Evolutionary conservation across 2,797 vertebrate species (phyloP).

Genomic region (Phalanger gymnotis): DNA sequence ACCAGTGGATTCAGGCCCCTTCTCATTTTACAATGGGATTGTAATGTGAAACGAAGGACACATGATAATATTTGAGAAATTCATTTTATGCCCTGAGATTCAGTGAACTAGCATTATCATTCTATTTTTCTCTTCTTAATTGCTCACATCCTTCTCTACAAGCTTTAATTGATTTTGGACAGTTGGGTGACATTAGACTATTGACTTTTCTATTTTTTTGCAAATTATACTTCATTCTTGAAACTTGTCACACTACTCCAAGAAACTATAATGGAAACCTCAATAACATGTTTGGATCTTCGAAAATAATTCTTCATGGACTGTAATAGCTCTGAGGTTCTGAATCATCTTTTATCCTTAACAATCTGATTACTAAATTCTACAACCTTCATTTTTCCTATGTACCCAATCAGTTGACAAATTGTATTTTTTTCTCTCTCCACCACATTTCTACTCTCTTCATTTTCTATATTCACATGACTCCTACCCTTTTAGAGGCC

Average conservation of each 20-base stretch:
- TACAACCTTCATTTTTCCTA: neutral
- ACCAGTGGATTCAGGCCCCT: neutral
- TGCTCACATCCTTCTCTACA: neutral
- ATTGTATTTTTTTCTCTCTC: neutral
- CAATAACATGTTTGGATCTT: neutral
- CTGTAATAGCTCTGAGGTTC: neutral
- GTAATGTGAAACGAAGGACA: constrained; percentile 8
- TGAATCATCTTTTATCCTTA: neutral
- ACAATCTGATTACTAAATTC: neutral
- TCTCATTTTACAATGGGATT: constrained; percentile 2
- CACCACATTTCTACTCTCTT: neutral
- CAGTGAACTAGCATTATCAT: constrained; percentile 20
- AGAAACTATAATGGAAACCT: neutral
- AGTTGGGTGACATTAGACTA: neutral
- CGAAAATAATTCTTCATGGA: neutral
- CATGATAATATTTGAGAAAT: neutral
- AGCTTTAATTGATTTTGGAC: constrained; percentile 12
- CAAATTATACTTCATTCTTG: constrained; percentile 35
- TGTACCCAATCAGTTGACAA: neutral
- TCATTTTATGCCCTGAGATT: constrained; percentile 38
- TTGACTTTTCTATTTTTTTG: neutral
- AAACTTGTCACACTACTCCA: neutral
- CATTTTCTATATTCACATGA: neutral
- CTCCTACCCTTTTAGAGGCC: neutral
- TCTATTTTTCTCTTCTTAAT: constrained; percentile 6